Evolutionary conservation across 2,888 invertebrate genomes (phyloP), one percentile per base, ranked within the genome.

Genomic region (Sinohyriopsis cumingii): DNA sequence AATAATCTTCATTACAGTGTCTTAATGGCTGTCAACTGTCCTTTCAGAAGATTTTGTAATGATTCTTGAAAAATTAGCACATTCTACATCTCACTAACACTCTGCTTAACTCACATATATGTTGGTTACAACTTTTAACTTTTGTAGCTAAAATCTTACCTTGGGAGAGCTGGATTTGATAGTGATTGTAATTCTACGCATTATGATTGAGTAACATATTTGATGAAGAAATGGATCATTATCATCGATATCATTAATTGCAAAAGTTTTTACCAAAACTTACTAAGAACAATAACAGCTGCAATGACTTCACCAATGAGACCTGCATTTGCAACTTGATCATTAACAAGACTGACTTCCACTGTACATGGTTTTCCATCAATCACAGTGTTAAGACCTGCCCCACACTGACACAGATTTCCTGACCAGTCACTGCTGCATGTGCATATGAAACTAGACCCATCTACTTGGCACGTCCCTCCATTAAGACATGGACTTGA

Each of bases 251-350:
- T 57, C 22, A 22, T 57, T 12, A 24, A 15, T 57, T n/a, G n/a
- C n/a, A 12, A 12, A 57, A 25, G 1, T 5, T 2, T 59, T 25
- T 22, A 22, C 6, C 15, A 59, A 61, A 54, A 95, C 95, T 95
- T 94, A 98, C 98, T 95, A 91, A 99, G 94, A 89, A 99, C 96
- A 91, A 99, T 93, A 90, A 99, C 98, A 88, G 97, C 97, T 78
- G 98, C 96, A 84, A 99, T 93, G 75, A 98, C 98, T 82, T 97
- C 97, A 94, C 96, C 96, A 92, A 97, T 96, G 89, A 98, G 93
- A 89, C 84, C 91, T 89, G 70, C 88, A 80, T 82, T 91, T 90
- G 72, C 25, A 3, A 1, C 3, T 45, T 15, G 12, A 5, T 88
- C 56, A 87, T 81, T 70, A 12, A 96, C 55, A 6, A 60, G 28